Percentiles rank a stretch among this genome's conserved stretches.
phyloP scores from a whole-genome alignment of 37 sponge, comb jelly and placozoan species.

The Ianthella basta region DNA sequence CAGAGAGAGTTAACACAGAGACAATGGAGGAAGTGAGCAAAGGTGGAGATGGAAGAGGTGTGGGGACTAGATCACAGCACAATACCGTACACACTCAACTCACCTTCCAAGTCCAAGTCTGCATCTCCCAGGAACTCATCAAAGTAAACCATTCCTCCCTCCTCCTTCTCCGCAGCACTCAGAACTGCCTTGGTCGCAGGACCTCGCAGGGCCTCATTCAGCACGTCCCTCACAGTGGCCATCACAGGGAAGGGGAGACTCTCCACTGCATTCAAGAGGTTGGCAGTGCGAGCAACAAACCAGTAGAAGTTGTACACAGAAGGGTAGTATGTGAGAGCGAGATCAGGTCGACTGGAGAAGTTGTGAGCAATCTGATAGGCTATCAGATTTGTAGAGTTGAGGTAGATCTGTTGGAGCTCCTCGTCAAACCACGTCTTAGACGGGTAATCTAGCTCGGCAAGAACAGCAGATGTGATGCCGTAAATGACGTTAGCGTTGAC shows the following conservation, averaged over 20 bases:
- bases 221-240: constrained; percentile 20
- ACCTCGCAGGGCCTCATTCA: constrained; percentile 23
- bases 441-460: background rate
- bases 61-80: background rate
- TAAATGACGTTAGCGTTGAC: constrained; percentile 53
- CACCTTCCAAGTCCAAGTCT: constrained; percentile 50
- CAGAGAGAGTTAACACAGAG: background rate
- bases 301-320: constrained; percentile 63
- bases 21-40: background rate
- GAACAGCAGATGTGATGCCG: constrained; percentile 47
- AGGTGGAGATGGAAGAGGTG: background rate
- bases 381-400: constrained; percentile 48
- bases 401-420: constrained; percentile 53
- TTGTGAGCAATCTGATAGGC: constrained; percentile 40
- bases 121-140: constrained; percentile 59
- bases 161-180: background rate
- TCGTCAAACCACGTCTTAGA: constrained; percentile 45
- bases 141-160: constrained; percentile 30
- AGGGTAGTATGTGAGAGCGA: constrained; percentile 63
- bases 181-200: constrained; percentile 38
- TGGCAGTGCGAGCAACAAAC: constrained; percentile 55
- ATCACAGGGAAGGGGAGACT: constrained; percentile 45
- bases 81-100: background rate
- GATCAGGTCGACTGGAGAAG: constrained; percentile 53
- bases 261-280: constrained; percentile 35